Conservation (phyloP, 1,140 invertebrate species). For the Chelonus insularis region DNA sequence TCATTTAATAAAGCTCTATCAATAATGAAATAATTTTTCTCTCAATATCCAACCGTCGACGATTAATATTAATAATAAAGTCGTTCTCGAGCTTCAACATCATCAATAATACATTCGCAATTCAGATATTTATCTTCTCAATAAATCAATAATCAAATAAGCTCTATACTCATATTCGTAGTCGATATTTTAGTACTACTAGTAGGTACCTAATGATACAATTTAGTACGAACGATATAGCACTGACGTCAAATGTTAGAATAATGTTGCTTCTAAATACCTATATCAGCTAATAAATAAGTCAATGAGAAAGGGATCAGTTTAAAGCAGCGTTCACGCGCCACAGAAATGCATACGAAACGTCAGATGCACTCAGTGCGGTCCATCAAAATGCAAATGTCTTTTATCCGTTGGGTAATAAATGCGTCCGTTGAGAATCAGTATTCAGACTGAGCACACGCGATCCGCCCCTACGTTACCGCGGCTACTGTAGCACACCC, state of each 20-base stretch:
- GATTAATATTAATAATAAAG: too few species aligned
- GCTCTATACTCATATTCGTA: too few species aligned
- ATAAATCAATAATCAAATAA: too few species aligned
- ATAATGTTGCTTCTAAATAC: conserved; percentile 1
- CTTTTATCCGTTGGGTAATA: conserved; percentile 50
- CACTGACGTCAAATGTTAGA: background rate
- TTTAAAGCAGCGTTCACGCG: conserved; percentile 22
- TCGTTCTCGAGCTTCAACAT: too few species aligned
- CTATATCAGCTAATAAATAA: conserved; percentile 33
- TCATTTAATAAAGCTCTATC: too few species aligned
- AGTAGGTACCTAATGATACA: too few species aligned
- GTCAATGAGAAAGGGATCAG: conserved; percentile 1
- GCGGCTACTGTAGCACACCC: conserved; percentile 25
- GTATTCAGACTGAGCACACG: conserved; percentile 45
- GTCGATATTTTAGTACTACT: too few species aligned
- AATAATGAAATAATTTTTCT: too few species aligned
- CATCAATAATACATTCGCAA: too few species aligned
- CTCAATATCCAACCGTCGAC: too few species aligned
- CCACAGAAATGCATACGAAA: conserved; percentile 46
- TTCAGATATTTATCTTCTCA: too few species aligned
- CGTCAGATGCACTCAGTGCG: conserved; percentile 50
- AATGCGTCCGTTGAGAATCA: conserved; percentile 52
- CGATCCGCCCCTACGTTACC: conserved; percentile 41
- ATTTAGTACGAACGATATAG: too few species aligned
- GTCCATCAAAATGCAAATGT: conserved; percentile 55